Base-by-base conservation (phyloP, 2,797 vertebrate species). In the Rachycentron canadum region DNA sequence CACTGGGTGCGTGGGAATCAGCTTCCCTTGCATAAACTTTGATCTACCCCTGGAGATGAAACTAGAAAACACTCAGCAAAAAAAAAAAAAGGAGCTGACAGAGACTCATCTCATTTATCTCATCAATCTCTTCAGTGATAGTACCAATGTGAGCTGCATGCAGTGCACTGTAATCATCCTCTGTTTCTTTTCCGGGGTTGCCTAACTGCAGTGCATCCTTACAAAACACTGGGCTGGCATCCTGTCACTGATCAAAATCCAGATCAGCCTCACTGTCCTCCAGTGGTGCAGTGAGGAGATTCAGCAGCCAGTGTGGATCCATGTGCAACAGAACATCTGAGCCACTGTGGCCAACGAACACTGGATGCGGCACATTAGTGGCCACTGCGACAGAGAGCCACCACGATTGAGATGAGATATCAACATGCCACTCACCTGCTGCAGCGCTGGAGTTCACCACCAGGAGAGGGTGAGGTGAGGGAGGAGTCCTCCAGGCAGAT, bases 391-490 rank as follows among this genome's bases (percentile, higher is more conserved):
- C 84, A 82, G 16, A 30, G 5, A 38, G 34, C 62, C 69, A 47
- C 45, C 60, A 21, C 23, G 60, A 57, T 45, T 38, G 76, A 79
- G 43, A 81, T 23, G 55, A 49, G 59, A 76, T 4, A 80, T 85
- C 83, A 88, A 82, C 80, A 78, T 57, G 85, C 65, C 13, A 77
- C 94, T 94, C 91, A 95, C 94, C 93, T 95, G 90, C 90, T 90
- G 91, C 87, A 81, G 79, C 69, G 77, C 74, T 59, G 73, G 86
- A 79, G 64, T 56, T 40, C 41, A 68, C 58, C 74, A 28, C 72
- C 3, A 13, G 32, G 49, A 61, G 17, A 21, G 60, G 58, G 43
- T 3, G 55, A 84, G 17, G 32, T 32, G 32, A 32, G 65, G 80
- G 76, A 82, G 69, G 65, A 76, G 65, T 78, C 78, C 78, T 72